Evolutionary conservation across 2,797 vertebrate genomes (phyloP).

Genomic region (Bovichtus variegatus): DNA sequence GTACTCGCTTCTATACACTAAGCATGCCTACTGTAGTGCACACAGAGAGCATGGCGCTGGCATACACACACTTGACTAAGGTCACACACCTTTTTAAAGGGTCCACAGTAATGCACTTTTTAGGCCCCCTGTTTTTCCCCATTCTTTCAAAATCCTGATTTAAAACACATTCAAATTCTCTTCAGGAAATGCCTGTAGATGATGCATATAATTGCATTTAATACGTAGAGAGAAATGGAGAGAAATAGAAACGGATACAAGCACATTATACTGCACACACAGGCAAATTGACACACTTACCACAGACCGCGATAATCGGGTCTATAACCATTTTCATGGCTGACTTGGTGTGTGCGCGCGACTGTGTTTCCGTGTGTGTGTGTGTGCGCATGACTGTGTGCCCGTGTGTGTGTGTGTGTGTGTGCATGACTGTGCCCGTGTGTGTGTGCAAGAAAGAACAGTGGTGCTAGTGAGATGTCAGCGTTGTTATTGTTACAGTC

Average conservation of each 20-base stretch:
- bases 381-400: too few species aligned
- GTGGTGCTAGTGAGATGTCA: constrained; percentile 76
- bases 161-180: background rate
- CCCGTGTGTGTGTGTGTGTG: constrained; percentile 10
- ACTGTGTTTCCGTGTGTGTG: too few species aligned
- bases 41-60: background rate
- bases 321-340: constrained; percentile 72
- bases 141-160: background rate
- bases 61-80: background rate
- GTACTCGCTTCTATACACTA: background rate
- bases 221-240: background rate
- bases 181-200: background rate
- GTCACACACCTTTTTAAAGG: background rate
- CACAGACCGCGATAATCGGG: constrained; percentile 49
- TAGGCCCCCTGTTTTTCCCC: background rate
- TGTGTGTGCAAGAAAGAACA: constrained; percentile 54
- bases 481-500: constrained; percentile 81
- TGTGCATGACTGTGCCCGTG: too few species aligned
- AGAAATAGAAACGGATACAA: too few species aligned
- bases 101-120: background rate
- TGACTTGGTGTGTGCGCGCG: constrained; percentile 60
- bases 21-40: constrained; percentile 3
- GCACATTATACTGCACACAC: background rate
- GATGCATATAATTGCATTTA: background rate
- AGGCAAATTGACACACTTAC: constrained; percentile 55